Evolutionary conservation across 1,140 invertebrate species (phyloP).

Genomic region (Cecropterus lyciades): DNA sequence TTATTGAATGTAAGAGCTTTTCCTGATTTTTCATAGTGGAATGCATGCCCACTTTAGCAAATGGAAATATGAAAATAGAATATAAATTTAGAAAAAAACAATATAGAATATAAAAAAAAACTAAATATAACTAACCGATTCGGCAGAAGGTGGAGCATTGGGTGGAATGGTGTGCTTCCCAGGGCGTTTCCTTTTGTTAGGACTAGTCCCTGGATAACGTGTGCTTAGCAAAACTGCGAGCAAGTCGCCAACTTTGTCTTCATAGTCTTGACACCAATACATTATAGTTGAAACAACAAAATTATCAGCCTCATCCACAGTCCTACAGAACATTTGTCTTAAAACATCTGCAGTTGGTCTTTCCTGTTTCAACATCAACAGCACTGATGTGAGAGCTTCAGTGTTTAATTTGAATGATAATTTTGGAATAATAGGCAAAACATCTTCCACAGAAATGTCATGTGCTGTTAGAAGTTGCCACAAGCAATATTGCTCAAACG

Average conservation of each 20-base stretch:
- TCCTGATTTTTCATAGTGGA: no score
- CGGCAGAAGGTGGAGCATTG: conserved; percentile 84
- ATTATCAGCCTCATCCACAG: conserved; percentile 90
- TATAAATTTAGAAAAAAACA: no score
- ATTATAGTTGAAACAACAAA: conserved; percentile 95
- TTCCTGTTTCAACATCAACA: conserved; percentile 96
- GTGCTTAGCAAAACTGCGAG: conserved; percentile 91
- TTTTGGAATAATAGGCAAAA: conserved; percentile 95
- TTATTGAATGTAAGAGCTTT: no score
- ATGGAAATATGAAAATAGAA: no score
- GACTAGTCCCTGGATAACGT: conserved; percentile 93
- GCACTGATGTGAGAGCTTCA: conserved; percentile 95
- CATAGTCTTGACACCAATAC: conserved; percentile 96
- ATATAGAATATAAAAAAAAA: no score
- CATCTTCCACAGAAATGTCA: conserved; percentile 94
- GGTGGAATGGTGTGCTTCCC: conserved; percentile 87
- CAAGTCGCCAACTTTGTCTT: conserved; percentile 94
- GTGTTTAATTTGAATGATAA: conserved; percentile 94
- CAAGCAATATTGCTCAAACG: conserved; percentile 97
- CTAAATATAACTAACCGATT: conserved; percentile 77
- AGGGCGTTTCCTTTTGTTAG: conserved; percentile 95
- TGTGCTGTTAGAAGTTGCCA: conserved; percentile 98
- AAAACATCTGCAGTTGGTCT: conserved; percentile 94
- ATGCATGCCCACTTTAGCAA: no score
- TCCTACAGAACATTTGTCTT: conserved; percentile 92